Evolutionary conservation across 2,113 vertebrate genomes (phyloP).

Genomic region (Sphyrna mokarran): DNA sequence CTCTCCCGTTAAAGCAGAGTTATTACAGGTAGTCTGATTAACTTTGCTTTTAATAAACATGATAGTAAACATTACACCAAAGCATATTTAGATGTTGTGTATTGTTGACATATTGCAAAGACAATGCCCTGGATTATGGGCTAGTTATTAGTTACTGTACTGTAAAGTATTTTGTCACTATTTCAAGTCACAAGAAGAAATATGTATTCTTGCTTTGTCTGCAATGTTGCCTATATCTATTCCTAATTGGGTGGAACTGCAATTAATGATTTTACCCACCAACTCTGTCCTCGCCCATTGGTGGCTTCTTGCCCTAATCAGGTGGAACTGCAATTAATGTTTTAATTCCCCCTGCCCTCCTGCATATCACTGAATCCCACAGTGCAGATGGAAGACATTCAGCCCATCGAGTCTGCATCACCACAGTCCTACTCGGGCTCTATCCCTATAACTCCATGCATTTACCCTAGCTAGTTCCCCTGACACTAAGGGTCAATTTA

Average conservation of each 20-base stretch:
- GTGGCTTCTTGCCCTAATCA: background rate
- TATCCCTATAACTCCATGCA: no score
- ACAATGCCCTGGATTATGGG: background rate
- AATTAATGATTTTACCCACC: background rate
- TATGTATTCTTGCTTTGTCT: background rate
- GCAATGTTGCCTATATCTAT: background rate
- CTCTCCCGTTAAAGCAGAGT: background rate
- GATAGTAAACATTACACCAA: background rate
- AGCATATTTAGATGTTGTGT: background rate
- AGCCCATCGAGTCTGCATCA: no score
- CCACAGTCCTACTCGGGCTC: no score
- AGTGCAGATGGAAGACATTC: no score
- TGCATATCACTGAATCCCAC: no score
- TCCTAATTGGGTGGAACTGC: background rate
- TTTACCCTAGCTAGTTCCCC: no score
- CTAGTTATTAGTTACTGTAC: background rate
- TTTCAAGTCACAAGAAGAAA: background rate
- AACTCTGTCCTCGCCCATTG: background rate
- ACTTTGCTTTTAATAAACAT: background rate
- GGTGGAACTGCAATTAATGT: background rate
- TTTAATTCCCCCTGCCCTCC: background rate
- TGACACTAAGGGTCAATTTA: no score
- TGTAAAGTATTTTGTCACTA: background rate
- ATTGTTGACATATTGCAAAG: background rate
- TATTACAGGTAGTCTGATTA: background rate